Evolutionary conservation across 2,888 invertebrate genomes (phyloP).

Genomic region (Tenthredo amoena): DNA sequence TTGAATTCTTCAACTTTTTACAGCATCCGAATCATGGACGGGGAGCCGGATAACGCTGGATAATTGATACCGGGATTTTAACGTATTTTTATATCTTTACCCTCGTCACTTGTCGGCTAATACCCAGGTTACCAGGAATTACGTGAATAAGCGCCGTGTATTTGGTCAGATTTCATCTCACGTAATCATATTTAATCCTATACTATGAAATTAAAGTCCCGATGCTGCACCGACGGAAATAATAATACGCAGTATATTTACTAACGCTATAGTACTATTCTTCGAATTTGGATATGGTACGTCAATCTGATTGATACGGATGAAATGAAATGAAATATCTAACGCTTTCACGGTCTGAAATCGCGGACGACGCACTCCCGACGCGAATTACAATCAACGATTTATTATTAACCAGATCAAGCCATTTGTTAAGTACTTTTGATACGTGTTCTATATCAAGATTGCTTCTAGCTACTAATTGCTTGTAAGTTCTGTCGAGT

Average conservation of each 20-base stretch:
- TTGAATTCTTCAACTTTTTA: neutral
- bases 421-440: neutral
- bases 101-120: slow-evolving; percentile 6
- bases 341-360: neutral
- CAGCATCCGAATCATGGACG: neutral
- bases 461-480: neutral
- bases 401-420: neutral
- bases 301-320: neutral
- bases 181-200: neutral
- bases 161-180: neutral
- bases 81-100: neutral
- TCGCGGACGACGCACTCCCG: neutral
- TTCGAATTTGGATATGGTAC: neutral
- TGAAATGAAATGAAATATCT: neutral
- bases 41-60: neutral
- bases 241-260: neutral
- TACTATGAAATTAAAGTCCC: neutral
- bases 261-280: neutral
- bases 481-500: neutral
- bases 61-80: neutral
- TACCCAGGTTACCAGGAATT: slow-evolving; percentile 26
- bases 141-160: slow-evolving; percentile 7
- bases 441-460: neutral
- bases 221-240: neutral
- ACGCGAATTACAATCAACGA: neutral